phyloP scores from a whole-genome alignment of 2,797 vertebrate genomes.

The Schizopygopsis malacanthus region DNA sequence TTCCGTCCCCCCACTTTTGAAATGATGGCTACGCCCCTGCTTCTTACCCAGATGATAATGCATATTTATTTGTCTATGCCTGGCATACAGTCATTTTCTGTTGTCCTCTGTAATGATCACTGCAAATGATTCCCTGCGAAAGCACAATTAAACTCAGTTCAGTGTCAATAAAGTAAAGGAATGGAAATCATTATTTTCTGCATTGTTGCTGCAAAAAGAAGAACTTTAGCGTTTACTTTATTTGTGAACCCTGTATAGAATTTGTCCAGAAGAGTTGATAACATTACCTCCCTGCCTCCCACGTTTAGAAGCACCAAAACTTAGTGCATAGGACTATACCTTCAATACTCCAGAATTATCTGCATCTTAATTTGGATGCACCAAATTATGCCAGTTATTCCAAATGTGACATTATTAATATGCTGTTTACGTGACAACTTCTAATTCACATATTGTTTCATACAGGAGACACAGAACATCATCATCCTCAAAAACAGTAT shows the following conservation, averaged over 20 bases:
- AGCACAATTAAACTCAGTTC: not conserved
- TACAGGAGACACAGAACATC: not conserved
- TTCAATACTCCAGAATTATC: not conserved
- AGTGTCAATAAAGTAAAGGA: not conserved
- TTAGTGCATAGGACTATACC: not conserved
- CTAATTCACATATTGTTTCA: too few species aligned
- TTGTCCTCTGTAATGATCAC: not conserved
- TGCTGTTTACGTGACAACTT: not conserved
- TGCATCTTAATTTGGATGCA: not conserved
- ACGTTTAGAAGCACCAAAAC: too few species aligned
- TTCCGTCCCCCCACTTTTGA: too few species aligned
- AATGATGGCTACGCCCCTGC: too few species aligned
- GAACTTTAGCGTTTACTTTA: not conserved
- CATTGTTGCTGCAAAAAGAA: not conserved
- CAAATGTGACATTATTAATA: not conserved
- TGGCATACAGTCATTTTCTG: not conserved
- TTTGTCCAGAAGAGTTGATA: not conserved
- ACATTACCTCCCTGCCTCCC: not conserved
- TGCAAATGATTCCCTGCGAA: not conserved
- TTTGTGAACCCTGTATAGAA: not conserved
- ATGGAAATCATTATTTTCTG: not conserved
- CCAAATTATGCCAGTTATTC: not conserved
- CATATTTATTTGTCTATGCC: conserved; percentile 1
- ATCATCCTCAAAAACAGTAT: not conserved
- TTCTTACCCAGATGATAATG: not conserved